Conservation (phyloP, 1,140 invertebrate genomes). For the Hypsibius dujardini region DNA sequence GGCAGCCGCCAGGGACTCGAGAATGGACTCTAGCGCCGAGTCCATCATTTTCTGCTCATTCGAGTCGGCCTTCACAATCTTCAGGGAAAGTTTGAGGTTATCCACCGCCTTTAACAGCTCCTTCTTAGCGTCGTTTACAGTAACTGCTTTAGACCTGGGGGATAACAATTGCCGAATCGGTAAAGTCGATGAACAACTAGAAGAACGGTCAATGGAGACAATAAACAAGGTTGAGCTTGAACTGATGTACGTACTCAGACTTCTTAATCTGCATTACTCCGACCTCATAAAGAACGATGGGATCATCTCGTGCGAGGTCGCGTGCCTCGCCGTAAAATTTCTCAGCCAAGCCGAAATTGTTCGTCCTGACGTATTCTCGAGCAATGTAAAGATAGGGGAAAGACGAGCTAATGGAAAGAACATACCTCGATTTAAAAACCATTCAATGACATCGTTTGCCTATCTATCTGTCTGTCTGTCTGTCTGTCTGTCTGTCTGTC, state of each 20-base stretch:
- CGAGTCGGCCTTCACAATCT: conserved; percentile 36
- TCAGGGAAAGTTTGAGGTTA: conserved; percentile 53
- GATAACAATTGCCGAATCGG: no score
- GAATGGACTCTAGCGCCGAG: neutral
- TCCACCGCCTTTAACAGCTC: conserved; percentile 54
- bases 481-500: no score
- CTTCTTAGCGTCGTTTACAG: conserved; percentile 24
- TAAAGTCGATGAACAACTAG: no score
- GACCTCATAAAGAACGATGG: conserved; percentile 85
- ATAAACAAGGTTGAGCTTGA: no score
- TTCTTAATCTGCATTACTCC: conserved; percentile 78
- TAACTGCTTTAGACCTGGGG: neutral
- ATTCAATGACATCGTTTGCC: neutral
- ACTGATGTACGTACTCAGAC: conserved; percentile 44
- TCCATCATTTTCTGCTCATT: neutral
- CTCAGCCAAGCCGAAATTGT: conserved; percentile 74
- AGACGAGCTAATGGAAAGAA: conserved; percentile 30
- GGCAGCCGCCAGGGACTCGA: neutral
- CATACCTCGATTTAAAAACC: neutral
- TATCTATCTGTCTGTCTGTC: no score
- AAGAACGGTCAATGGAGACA: no score
- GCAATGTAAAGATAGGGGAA: conserved; percentile 62
- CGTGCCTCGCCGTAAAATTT: conserved; percentile 66
- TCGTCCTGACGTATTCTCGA: conserved; percentile 80
- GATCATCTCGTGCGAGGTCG: conserved; percentile 62